phyloP scores from a whole-genome alignment of 2,113 vertebrate genomes.

The Rattus norvegicus region GRCr8 NC_086022.1:132865001-132865500 shows the following conservation, averaged over 20 bases:
- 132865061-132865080: conserved; percentile 61
- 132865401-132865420: neutral
- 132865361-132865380: conserved; percentile 55
- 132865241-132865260: conserved; percentile 64
- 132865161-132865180: conserved; percentile 13
- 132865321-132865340: conserved; percentile 61
- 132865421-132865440: neutral
- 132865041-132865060: conserved; percentile 33
- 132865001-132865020: conserved; percentile 67
- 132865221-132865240: neutral
- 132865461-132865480: neutral
- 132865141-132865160: conserved; percentile 64
- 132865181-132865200: conserved; percentile 52
- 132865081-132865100: conserved; percentile 33
- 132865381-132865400: neutral
- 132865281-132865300: conserved; percentile 22
- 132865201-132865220: conserved; percentile 51
- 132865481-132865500: neutral
- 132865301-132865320: conserved; percentile 55
- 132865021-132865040: conserved; percentile 43
- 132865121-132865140: neutral
- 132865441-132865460: neutral
- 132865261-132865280: neutral
- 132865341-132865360: conserved; percentile 19
- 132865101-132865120: neutral